Conservation (phyloP, 2,888 invertebrate species). For the Horisme vitalbata region DNA sequence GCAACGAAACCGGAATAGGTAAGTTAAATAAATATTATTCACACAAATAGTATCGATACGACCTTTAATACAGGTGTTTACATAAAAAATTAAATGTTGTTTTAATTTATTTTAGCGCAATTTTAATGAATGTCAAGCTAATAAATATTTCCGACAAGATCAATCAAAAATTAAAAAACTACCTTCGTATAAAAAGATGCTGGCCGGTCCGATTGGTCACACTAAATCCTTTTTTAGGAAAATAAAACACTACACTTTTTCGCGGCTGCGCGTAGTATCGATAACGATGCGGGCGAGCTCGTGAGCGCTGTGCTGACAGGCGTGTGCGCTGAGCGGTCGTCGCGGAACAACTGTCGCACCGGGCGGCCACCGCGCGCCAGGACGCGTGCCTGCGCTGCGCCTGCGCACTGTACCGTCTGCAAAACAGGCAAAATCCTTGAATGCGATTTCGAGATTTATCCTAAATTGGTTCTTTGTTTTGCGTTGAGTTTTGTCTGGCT, state of each 20-base stretch:
- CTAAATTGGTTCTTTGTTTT: slow-evolving; percentile 40
- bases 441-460: slow-evolving; percentile 70
- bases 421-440: slow-evolving; percentile 29
- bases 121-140: slow-evolving; percentile 1
- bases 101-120: slow-evolving; percentile 6
- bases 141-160: slow-evolving; percentile 28
- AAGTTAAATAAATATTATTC: slow-evolving; percentile 12
- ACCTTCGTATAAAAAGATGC: slow-evolving; percentile 58
- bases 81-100: slow-evolving; percentile 26
- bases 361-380: slow-evolving; percentile 30
- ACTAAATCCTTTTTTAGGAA: slow-evolving; percentile 50
- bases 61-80: slow-evolving; percentile 33
- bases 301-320: slow-evolving; percentile 21
- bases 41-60: slow-evolving; percentile 17
- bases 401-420: slow-evolving; percentile 49
- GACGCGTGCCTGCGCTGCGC: slow-evolving; percentile 39
- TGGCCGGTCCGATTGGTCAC: slow-evolving; percentile 53
- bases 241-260: slow-evolving; percentile 48
- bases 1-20: slow-evolving; percentile 17
- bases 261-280: slow-evolving; percentile 53
- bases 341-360: slow-evolving; percentile 52
- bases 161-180: slow-evolving; percentile 31
- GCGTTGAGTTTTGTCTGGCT: slow-evolving; percentile 17
- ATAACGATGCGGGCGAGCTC: slow-evolving; percentile 44
- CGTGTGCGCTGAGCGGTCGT: slow-evolving; percentile 40